Evolutionary conservation across 2,797 vertebrate genomes (phyloP), one percentile per base, ranked within the genome.

Genomic region (Calcarius lapponicus): DNA sequence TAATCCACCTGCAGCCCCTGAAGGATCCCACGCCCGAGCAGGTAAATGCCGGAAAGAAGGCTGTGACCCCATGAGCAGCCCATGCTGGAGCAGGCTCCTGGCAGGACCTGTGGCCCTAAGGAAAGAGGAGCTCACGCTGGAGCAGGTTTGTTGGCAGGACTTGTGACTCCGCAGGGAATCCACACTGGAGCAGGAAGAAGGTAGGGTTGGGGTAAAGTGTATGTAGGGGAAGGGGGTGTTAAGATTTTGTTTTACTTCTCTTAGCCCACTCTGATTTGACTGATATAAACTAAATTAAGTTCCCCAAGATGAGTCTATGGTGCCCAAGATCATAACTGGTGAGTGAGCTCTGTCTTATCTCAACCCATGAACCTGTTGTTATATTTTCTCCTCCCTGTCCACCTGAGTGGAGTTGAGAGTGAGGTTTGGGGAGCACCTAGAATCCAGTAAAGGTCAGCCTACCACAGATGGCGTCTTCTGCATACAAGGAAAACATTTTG

Each of bases 191-290:
- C 22, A 43, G 25, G 25, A 58, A 58, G 21, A 65, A 72, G 10
- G 29, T 13, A 32, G 3, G 13, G 10, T 2, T 72, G 18, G 31
- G 5, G 10, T 10, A 24, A 47, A 31, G 26, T 7, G 7, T 38
- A 8, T 28, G 9, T n/a, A 13, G 7, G 8, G 11, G 19, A 31
- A 50, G 2, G 3, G 13, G 3, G 1, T 69, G 6, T 64, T 76
- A 43, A 43, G 32, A 57, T 45, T 64, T 50, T 3, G 4, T 21
- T 50, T 57, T 76, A 57, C 26, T 57, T 64, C 43, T 64, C 50
- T 51, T 38, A 51, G 51, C 65, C 36, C n/a, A 34, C n/a, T 45
- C 32, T n/a, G 43, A 57, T 45, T 58, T 64, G 43, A 40, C 45
- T 58, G 17, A 25, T 22, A 38, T 32, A 29, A 70, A 62, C 18